These are phyloP conservation scores for Pogonognathellus flavescens DNA, from an alignment of 1,140 invertebrate species.

Conservation along the genomic window DNA sequence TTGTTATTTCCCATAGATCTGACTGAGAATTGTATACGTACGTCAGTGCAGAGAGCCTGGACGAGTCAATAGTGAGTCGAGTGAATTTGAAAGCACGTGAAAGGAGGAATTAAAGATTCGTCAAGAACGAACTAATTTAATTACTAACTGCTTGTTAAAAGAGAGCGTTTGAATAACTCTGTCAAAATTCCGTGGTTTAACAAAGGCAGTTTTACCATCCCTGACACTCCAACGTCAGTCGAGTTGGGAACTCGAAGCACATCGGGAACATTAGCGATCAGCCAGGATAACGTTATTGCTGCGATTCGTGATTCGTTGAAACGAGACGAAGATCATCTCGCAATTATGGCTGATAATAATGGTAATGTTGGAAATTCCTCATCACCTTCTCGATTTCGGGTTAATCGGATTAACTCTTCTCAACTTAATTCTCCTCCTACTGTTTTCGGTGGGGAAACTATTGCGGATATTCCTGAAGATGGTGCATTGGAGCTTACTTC, in stretches of 20 bases:
- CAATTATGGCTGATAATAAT: conserved; percentile 26
- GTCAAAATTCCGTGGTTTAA: conserved; percentile 67
- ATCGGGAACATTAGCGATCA: conserved; percentile 7
- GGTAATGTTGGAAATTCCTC: conserved; percentile 44
- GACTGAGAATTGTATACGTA: too few relatives aligned
- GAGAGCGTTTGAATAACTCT: conserved; percentile 1
- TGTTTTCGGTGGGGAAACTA: conserved; percentile 45
- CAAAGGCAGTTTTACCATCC: conserved; percentile 66
- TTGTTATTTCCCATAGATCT: too few relatives aligned
- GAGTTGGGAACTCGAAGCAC: conserved; percentile 47
- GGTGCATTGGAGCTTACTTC: conserved; percentile 51
- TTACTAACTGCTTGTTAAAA: conserved; percentile 39
- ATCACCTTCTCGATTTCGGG: conserved; percentile 61
- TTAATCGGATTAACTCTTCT: conserved; percentile 63
- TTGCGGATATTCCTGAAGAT: conserved; percentile 66
- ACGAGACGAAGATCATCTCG: background rate
- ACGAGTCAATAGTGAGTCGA: too few relatives aligned
- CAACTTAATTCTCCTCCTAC: conserved; percentile 55
- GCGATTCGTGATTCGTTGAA: conserved; percentile 37
- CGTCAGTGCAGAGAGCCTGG: too few relatives aligned
- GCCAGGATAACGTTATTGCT: conserved; percentile 17
- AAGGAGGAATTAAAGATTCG: background rate
- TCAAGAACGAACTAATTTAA: background rate
- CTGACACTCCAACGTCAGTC: conserved; percentile 57
- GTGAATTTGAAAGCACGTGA: background rate